Conservation (phyloP, 1,140 invertebrate species). For the Mylabris phalerata region DNA sequence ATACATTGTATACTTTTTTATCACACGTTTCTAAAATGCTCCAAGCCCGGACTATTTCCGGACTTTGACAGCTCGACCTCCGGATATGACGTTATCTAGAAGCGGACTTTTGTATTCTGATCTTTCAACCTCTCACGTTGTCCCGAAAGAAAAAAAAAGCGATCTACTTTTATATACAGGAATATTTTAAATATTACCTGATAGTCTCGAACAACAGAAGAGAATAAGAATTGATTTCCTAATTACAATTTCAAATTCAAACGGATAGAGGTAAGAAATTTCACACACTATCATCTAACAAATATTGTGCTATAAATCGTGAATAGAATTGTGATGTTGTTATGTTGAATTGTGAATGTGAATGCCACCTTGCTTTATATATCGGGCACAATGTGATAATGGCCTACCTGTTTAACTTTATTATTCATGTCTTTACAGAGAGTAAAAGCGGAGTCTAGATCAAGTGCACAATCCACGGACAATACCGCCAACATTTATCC, state of each 20-base stretch:
- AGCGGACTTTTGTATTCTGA: slow-evolving; percentile 16
- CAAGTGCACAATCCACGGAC: slow-evolving; percentile 38
- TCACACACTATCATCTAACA: background rate
- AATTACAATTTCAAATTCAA: background rate
- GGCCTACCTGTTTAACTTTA: slow-evolving; percentile 38
- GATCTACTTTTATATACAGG: too few species aligned
- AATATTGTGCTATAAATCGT: background rate
- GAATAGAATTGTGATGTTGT: slow-evolving; percentile 22
- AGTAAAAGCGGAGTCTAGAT: slow-evolving; percentile 24
- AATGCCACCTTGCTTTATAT: slow-evolving; percentile 35
- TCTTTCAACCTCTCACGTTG: slow-evolving; percentile 11
- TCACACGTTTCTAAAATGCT: slow-evolving; percentile 31
- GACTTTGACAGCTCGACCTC: slow-evolving; percentile 40
- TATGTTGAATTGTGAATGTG: slow-evolving; percentile 23
- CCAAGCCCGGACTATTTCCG: slow-evolving; percentile 39
- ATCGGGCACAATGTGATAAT: slow-evolving; percentile 33
- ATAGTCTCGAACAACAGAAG: too few species aligned
- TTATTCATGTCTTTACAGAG: slow-evolving; percentile 35
- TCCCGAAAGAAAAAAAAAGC: background rate
- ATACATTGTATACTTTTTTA: slow-evolving; percentile 35
- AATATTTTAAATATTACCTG: too few species aligned
- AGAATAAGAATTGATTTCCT: background rate
- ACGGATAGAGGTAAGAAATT: slow-evolving; percentile 19
- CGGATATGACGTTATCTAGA: slow-evolving; percentile 41
- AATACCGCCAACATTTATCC: slow-evolving; percentile 35